Conservation (phyloP, 1,140 invertebrate species). For the Temnothorax longispinosus region DNA sequence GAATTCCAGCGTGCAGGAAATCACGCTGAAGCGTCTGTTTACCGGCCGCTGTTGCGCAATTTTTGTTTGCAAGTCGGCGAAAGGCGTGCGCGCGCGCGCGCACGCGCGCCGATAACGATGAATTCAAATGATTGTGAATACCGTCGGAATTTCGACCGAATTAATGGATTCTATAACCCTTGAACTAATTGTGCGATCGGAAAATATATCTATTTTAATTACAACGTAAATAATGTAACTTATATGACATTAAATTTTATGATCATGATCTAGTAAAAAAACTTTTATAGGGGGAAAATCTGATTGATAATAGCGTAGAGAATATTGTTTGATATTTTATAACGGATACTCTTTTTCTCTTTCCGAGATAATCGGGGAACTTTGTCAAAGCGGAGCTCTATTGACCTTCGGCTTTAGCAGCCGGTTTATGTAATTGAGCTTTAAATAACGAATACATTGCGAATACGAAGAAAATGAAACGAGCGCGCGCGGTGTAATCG, state of each 20-base stretch:
- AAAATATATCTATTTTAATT: neutral
- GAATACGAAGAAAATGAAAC: neutral
- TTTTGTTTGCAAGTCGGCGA: constrained; percentile 48
- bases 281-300: neutral
- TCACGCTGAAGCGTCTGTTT: constrained; percentile 52
- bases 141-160: constrained; percentile 8
- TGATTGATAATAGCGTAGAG: neutral
- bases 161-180: neutral
- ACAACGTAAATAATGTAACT: neutral
- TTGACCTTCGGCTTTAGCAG: neutral
- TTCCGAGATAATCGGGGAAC: neutral
- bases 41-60: constrained; percentile 46
- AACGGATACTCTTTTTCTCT: neutral
- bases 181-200: neutral
- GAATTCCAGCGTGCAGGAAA: constrained; percentile 58
- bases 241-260: neutral
- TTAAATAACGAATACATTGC: constrained; percentile 17
- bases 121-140: constrained; percentile 1
- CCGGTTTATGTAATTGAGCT: neutral
- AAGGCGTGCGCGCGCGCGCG: neutral
- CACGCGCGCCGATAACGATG: neutral
- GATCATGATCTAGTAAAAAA: neutral
- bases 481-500: constrained; percentile 23
- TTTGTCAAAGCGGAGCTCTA: neutral
- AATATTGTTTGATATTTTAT: neutral